A percentile compares a stretch with the other conserved stretches of the same genome.
phyloP scores from a whole-genome alignment of 2,888 invertebrate genomes.

The Lasiommata megera region DNA sequence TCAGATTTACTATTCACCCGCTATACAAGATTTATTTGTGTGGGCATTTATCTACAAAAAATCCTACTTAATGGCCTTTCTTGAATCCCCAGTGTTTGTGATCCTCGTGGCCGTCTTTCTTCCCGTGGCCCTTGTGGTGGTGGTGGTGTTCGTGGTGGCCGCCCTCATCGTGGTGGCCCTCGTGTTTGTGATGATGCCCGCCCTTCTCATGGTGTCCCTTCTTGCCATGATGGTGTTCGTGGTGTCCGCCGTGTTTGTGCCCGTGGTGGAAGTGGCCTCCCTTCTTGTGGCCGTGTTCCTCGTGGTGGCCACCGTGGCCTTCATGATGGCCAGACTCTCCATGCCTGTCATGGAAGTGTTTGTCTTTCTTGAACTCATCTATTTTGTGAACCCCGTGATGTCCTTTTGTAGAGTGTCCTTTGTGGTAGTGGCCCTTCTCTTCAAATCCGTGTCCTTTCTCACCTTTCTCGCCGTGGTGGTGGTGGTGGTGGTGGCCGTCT shows the following conservation, averaged over 20 bases:
- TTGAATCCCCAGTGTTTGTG: conserved; percentile 90
- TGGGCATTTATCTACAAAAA: neutral
- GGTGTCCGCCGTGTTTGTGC: conserved; percentile 87
- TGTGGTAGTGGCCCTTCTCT: conserved; percentile 86
- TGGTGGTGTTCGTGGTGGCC: conserved; percentile 89
- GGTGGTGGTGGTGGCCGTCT: conserved; percentile 83
- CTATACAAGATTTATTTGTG: too few relatives aligned
- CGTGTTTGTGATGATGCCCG: conserved; percentile 89
- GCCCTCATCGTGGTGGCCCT: conserved; percentile 89
- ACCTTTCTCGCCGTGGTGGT: conserved; percentile 84
- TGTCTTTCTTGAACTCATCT: conserved; percentile 92
- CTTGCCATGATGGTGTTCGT: conserved; percentile 88
- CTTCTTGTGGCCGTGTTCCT: conserved; percentile 88
- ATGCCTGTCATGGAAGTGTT: conserved; percentile 92
- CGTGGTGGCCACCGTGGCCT: conserved; percentile 89
- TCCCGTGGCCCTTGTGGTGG: conserved; percentile 86
- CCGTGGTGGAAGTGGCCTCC: conserved; percentile 91
- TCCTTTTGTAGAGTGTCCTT: conserved; percentile 92
- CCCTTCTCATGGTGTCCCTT: conserved; percentile 89
- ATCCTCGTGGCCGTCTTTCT: conserved; percentile 89
- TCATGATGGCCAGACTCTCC: conserved; percentile 90
- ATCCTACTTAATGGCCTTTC: conserved; percentile 65
- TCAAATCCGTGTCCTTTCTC: conserved; percentile 81
- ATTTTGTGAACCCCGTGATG: conserved; percentile 91
- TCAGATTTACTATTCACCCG: too few relatives aligned